phyloP scores from a whole-genome alignment of 2,888 invertebrate genomes.

The Megalurothrips usitatus region DNA sequence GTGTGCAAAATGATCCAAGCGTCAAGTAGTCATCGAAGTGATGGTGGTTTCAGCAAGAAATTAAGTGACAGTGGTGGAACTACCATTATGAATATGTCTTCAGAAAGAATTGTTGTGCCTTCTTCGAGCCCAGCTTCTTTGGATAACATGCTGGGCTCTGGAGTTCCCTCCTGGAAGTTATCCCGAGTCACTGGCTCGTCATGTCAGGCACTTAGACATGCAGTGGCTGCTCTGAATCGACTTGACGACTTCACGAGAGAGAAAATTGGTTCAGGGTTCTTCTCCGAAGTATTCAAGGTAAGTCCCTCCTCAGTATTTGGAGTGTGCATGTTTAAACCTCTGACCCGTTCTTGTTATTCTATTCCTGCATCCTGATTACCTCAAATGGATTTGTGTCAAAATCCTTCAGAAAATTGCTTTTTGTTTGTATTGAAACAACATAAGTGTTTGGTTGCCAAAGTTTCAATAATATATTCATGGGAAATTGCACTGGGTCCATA shows the following conservation, averaged over 20 bases:
- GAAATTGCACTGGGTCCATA: too few relatives aligned
- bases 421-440: too few relatives aligned
- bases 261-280: slow-evolving; percentile 92
- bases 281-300: slow-evolving; percentile 97
- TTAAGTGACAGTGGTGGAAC: slow-evolving; percentile 33
- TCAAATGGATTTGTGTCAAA: neutral
- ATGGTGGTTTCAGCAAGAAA: slow-evolving; percentile 38
- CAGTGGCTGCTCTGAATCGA: slow-evolving; percentile 85
- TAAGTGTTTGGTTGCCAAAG: too few relatives aligned
- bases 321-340: neutral
- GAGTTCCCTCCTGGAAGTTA: slow-evolving; percentile 35
- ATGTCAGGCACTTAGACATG: slow-evolving; percentile 84
- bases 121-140: neutral
- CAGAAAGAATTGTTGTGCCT: slow-evolving; percentile 22
- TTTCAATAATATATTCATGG: too few relatives aligned
- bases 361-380: neutral
- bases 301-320: slow-evolving; percentile 43
- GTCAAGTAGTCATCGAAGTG: slow-evolving; percentile 34
- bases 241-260: slow-evolving; percentile 91
- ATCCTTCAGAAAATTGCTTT: neutral
- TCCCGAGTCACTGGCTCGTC: slow-evolving; percentile 64
- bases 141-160: slow-evolving; percentile 28
- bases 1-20: slow-evolving; percentile 1
- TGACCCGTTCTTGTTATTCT: neutral
- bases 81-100: neutral